phyloP scores from a whole-genome alignment of 2,888 invertebrate species.

The Dioctria linearis region DNA sequence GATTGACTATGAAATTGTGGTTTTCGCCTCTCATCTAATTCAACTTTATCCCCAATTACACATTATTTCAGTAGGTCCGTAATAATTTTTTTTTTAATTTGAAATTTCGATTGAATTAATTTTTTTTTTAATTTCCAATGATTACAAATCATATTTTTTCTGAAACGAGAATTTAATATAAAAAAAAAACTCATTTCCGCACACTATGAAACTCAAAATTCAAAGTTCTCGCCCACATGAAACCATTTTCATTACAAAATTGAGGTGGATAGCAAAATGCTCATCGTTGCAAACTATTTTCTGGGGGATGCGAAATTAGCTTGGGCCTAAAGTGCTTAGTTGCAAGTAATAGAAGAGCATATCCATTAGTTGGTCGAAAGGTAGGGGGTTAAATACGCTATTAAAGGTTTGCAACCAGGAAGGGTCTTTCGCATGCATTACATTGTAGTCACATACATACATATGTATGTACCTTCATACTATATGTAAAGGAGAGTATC shows the following conservation, averaged over 20 bases:
- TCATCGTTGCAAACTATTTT: conserved; percentile 32
- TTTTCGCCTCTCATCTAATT: no score
- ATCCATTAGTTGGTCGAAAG: conserved; percentile 51
- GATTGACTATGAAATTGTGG: no score
- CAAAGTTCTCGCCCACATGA: background rate
- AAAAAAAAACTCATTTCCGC: background rate
- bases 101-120: no score
- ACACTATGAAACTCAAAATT: no score
- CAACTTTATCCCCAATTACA: no score
- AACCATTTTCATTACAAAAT: background rate
- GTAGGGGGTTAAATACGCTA: conserved; percentile 52
- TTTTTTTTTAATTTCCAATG: no score
- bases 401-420: conserved; percentile 38
- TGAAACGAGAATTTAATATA: background rate
- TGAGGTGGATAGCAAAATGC: background rate
- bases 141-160: background rate
- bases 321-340: conserved; percentile 47
- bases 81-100: no score
- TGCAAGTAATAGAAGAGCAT: conserved; percentile 37
- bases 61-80: no score
- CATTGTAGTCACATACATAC: conserved; percentile 32
- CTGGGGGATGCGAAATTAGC: conserved; percentile 37
- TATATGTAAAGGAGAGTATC: background rate
- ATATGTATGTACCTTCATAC: conserved; percentile 10
- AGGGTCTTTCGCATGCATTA: conserved; percentile 8